Base-by-base conservation (phyloP, 2,797 vertebrate genomes). In the Euthynnus affinis region DNA sequence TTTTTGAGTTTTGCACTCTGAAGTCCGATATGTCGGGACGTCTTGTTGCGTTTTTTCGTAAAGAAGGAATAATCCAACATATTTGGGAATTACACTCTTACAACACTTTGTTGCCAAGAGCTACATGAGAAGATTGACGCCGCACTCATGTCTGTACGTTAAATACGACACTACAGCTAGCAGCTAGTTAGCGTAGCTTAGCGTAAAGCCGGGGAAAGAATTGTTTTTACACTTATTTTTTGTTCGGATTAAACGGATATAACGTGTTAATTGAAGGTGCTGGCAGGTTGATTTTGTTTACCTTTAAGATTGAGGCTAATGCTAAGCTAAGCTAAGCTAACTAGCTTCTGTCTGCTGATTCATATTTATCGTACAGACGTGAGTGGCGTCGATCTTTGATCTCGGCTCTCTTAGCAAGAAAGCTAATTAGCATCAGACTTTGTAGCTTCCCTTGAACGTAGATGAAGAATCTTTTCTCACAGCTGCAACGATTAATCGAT, bases 241-340 rank as follows among this genome's bases (percentile, higher is more conserved):
- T 34, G 6, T 34, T 34, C 29, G 20, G 5, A 32, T 34, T 18
- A n/a, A 32, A 18, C 5, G 18, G 5, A 49, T 18, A 9, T 8
- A 49, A 37, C 0, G 37, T 20, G 18, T 20, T 20, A 20, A 20
- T 18, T 20, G 7, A 14, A 42, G 34, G 34, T 17, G 17, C 46
- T 9, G 18, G 18, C n/a, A 8, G 46, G 18, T 49, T 49, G 17
- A 48, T 48, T 49, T 49, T 18, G 46, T 49, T 20, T 3, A 6
- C 6, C 7, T 49, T 49, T 9, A 20, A 48, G 46, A 48, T 18
- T 20, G 17, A 20, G 46, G 18, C 51, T 22, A 52, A 53, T 68
- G 46, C 55, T 37, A 37, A 9, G 34, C 34, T 37, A 37, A 37
- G 34, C 34, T 75, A 59, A 29, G 61, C 51, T 73, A 29, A 55